phyloP scores from a whole-genome alignment of 2,888 invertebrate species.

The Oscheius sp. region DNA sequence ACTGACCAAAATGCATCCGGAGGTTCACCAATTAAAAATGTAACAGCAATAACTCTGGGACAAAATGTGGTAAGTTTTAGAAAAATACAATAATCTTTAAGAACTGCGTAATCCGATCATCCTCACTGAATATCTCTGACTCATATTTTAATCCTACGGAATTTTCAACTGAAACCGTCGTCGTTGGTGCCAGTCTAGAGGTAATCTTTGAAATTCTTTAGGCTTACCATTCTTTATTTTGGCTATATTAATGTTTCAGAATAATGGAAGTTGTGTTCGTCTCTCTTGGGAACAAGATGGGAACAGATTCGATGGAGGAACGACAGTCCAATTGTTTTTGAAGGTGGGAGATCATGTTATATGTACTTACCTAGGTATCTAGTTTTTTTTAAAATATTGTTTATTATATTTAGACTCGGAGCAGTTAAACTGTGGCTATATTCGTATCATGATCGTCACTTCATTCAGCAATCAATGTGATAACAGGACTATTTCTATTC shows the following conservation, averaged over 20 bases:
- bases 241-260: not conserved
- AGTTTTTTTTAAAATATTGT: not conserved
- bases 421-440: slow-evolving; percentile 4
- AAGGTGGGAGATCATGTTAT: not conserved
- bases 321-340: not conserved
- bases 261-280: slow-evolving; percentile 3
- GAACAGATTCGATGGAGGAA: not conserved
- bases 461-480: slow-evolving; percentile 9
- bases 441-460: not conserved
- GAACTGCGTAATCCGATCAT: not conserved
- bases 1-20: no score
- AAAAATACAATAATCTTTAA: not conserved
- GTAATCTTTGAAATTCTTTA: not conserved
- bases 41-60: slow-evolving; percentile 6
- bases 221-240: not conserved
- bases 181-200: not conserved
- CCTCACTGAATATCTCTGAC: not conserved
- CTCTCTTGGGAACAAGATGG: slow-evolving; percentile 5
- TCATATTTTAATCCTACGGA: not conserved
- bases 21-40: not conserved
- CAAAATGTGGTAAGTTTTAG: slow-evolving; percentile 14
- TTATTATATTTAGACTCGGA: not conserved
- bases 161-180: not conserved
- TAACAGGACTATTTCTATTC: not conserved
- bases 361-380: slow-evolving; percentile 2